Evolutionary conservation across 2,797 vertebrate species (phyloP).

Genomic region (Rhabdomys pumilio): DNA sequence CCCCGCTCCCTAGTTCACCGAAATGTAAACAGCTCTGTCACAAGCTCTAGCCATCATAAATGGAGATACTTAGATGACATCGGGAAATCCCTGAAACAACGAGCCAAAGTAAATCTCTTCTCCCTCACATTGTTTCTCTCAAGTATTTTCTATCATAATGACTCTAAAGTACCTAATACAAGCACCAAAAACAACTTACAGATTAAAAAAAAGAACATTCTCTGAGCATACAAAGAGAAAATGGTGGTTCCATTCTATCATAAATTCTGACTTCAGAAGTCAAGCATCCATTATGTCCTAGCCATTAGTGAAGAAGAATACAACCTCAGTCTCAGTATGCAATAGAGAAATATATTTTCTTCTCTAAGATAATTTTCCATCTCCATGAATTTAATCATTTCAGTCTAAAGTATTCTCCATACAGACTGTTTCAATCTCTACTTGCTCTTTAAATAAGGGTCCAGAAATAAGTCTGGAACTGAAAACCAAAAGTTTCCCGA

Average conservation of each 20-base stretch:
- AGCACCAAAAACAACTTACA: conserved; percentile 14
- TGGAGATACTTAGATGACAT: neutral
- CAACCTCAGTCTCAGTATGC: neutral
- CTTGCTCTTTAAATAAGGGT: neutral
- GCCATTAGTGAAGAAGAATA: neutral
- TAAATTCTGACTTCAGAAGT: neutral
- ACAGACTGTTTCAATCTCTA: conserved; percentile 19
- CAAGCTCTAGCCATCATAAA: neutral
- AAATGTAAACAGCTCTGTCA: neutral
- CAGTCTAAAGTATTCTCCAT: conserved; percentile 37
- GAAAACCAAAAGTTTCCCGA: conserved; percentile 6
- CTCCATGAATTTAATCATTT: conserved; percentile 44
- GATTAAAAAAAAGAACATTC: conserved; percentile 1
- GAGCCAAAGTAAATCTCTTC: neutral
- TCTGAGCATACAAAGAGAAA: conserved; percentile 21
- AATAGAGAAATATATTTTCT: neutral
- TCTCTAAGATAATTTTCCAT: neutral
- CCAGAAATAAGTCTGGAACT: conserved; percentile 49
- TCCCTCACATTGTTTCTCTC: neutral
- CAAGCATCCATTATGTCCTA: neutral
- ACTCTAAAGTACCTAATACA: neutral
- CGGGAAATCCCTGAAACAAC: neutral
- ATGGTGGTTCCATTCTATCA: neutral
- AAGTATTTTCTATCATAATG: neutral
- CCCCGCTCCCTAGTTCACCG: neutral